These are phyloP conservation scores for Zaprionus davidi DNA, from an alignment of 1,140 invertebrate species.

Conservation along the genomic window DNA sequence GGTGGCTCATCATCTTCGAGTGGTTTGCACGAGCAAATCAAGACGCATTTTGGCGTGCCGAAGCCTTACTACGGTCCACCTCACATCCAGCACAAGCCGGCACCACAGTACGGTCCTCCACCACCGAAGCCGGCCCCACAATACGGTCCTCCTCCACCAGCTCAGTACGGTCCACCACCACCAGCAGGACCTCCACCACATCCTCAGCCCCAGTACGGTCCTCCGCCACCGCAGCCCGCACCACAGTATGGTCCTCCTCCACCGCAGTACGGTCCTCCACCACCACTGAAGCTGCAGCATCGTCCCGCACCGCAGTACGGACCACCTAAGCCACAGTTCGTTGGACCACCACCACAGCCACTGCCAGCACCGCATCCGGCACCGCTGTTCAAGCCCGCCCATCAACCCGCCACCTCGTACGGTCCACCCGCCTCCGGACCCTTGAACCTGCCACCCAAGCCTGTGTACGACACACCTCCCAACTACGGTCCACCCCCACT, in stretches of 20 bases:
- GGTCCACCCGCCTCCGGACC: slow-evolving; percentile 82
- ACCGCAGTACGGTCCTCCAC: slow-evolving; percentile 84
- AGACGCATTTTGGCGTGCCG: slow-evolving; percentile 79
- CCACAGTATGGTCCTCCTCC: slow-evolving; percentile 51
- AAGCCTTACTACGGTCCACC: slow-evolving; percentile 85
- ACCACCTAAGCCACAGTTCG: slow-evolving; percentile 69
- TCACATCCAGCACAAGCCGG: slow-evolving; percentile 80
- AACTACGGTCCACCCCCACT: slow-evolving; percentile 73
- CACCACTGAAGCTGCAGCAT: slow-evolving; percentile 84
- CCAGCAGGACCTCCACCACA: slow-evolving; percentile 83
- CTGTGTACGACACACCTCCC: slow-evolving; percentile 73
- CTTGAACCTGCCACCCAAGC: slow-evolving; percentile 66
- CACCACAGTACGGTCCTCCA: slow-evolving; percentile 83
- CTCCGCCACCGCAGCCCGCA: slow-evolving; percentile 72
- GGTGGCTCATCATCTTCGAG: slow-evolving; percentile 15
- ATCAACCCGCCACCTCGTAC: slow-evolving; percentile 76
- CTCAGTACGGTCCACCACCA: slow-evolving; percentile 84
- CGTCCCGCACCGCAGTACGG: slow-evolving; percentile 84
- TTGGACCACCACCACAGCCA: slow-evolving; percentile 56
- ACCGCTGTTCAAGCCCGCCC: slow-evolving; percentile 65
- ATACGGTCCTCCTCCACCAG: slow-evolving; percentile 82
- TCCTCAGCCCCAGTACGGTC: slow-evolving; percentile 74
- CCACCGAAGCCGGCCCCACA: slow-evolving; percentile 60
- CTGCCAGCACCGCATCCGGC: slow-evolving; percentile 79
- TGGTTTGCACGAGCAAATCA: slow-evolving; percentile 74